Base-by-base conservation (phyloP, 2,797 vertebrate species). In the Schizopygopsis malacanthus region DNA sequence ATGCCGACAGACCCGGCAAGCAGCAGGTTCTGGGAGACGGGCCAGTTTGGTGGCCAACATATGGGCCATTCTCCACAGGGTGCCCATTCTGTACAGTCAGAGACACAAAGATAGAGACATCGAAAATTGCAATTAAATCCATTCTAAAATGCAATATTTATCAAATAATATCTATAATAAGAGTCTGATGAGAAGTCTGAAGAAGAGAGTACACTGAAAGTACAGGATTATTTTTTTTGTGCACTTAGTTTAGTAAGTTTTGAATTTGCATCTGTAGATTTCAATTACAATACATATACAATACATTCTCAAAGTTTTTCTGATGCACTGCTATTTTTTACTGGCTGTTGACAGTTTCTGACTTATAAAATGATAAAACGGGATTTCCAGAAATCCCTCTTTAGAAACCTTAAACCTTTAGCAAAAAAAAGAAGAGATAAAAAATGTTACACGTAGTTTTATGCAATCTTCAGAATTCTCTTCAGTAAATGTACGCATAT, bases 61-160 rank as follows among this genome's bases (percentile, higher is more conserved):
- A 37, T 89, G 87, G 72, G 92, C 52, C 2, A 92, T 4, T 77
- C 41, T 91, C 1, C 91, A 33, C 11, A 85, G 65, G 73, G 89
- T 87, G 22, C 88, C 86, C 93, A 94, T 95, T 67, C 12, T 90
- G 65, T 33, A 43, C 10, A 65, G 41, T 73, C 56, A 45, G 8
- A 52, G 56, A 45, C 43, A 85, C n/a, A 47, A 79, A 72, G 12
- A 71, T n/a, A 54, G 52, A 4, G n/a, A 75, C 59, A 54, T 54
- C 8, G 20, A 22, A 77, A 41, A 39, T 25, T 47, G 16, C 45
- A 25, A 37, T 4, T 63, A 16, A 70, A 54, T 70, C 13, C 11
- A 70, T 50, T 20, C 61, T 61, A 11, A 61, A 59, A 79, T 6
- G 0, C 1, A 43, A n/a, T 61, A 18, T 28, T 43, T 79, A n/a